Percentiles rank a stretch among this genome's conserved stretches.
Conservation (phyloP, 2,113 vertebrate species). For the Colistium nudipinnis region DNA sequence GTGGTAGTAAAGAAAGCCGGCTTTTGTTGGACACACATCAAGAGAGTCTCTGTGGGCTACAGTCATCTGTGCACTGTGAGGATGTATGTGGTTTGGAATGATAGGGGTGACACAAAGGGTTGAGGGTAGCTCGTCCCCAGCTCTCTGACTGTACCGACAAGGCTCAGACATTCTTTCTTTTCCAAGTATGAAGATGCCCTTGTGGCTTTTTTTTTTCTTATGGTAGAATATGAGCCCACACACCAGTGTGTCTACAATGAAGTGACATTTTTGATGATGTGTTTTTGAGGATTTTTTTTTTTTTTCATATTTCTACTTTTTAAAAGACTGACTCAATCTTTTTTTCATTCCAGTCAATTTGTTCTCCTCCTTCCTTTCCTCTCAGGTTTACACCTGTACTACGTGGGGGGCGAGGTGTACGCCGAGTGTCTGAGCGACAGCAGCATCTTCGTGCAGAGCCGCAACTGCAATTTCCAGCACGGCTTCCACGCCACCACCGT, state of each 20-base stretch:
- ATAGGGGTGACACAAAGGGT: constrained; percentile 18
- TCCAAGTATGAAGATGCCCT: constrained; percentile 21
- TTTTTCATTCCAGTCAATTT: not conserved
- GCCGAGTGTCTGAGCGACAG: constrained; percentile 97
- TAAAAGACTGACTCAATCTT: not conserved
- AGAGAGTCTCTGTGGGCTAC: constrained; percentile 35
- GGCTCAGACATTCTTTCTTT: constrained; percentile 47
- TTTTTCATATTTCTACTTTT: not conserved
- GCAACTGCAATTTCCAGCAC: constrained; percentile 99
- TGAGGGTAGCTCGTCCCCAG: constrained; percentile 9
- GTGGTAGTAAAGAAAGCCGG: constrained; percentile 7
- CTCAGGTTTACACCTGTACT: constrained; percentile 94
- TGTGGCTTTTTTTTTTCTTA: constrained; percentile 31
- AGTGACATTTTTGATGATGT: constrained; percentile 9
- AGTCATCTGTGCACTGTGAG: constrained; percentile 28
- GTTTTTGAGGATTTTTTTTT: not conserved
- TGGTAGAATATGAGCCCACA: constrained; percentile 10
- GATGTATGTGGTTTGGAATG: constrained; percentile 37
- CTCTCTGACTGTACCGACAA: constrained; percentile 17
- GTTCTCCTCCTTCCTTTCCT: not conserved
- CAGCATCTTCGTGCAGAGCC: constrained; percentile 98
- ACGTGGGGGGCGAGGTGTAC: constrained; percentile 95
- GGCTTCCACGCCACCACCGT: constrained; percentile 97
- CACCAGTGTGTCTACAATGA: not conserved
- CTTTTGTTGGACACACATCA: constrained; percentile 34